Percentiles rank a stretch among this genome's conserved stretches.
Evolutionary conservation across 2,797 vertebrate species (phyloP).

Genomic region (Manis crassicaudata): DNA sequence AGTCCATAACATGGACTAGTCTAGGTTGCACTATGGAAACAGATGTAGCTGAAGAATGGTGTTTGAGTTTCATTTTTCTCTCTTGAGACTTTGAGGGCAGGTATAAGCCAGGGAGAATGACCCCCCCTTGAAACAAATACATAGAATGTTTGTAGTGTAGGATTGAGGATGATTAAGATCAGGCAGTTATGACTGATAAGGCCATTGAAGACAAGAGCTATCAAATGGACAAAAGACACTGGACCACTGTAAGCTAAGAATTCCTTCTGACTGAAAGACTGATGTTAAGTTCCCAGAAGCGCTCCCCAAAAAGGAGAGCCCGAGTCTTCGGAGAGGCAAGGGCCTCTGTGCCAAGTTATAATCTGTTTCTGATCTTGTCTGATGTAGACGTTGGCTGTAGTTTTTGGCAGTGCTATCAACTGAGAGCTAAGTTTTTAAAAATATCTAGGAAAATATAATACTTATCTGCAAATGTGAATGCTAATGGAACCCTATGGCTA

Average conservation of each 20-base stretch:
- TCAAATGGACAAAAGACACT: background rate
- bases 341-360: background rate
- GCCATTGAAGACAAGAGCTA: background rate
- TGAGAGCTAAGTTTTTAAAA: slow-evolving; percentile 41
- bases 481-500: slow-evolving; percentile 12
- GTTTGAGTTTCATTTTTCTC: background rate
- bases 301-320: background rate
- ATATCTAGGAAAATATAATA: slow-evolving; percentile 55
- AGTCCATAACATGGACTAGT: background rate
- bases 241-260: background rate
- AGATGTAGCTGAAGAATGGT: background rate
- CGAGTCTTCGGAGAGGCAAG: background rate
- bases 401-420: slow-evolving; percentile 43
- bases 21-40: background rate
- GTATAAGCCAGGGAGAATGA: background rate
- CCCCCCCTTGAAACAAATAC: background rate
- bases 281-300: background rate
- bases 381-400: background rate
- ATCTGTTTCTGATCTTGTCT: slow-evolving; percentile 12
- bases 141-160: background rate
- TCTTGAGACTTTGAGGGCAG: background rate
- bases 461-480: slow-evolving; percentile 53
- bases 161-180: background rate
- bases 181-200: background rate
- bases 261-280: background rate